Evolutionary conservation across 2,113 vertebrate genomes (phyloP).

Genomic region (Dascyllus trimaculatus): DNA sequence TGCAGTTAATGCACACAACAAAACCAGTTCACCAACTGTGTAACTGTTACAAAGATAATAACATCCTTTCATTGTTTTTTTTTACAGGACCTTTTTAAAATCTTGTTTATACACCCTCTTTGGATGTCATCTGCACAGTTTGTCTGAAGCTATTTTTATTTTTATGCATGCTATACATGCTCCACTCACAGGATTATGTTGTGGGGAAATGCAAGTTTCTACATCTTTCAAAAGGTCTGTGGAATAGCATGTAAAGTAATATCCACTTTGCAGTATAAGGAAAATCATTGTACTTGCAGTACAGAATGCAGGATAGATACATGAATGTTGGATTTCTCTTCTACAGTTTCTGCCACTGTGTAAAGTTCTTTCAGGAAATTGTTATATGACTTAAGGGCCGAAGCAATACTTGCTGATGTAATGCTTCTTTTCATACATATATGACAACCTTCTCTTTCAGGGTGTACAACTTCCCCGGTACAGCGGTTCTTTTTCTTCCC

Average conservation of each 20-base stretch:
- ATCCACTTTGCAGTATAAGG: constrained; percentile 6
- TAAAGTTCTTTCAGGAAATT: not conserved
- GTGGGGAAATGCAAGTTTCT: not conserved
- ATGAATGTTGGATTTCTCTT: not conserved
- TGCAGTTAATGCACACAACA: constrained; percentile 2
- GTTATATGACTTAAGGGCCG: not conserved
- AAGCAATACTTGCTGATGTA: constrained; percentile 19
- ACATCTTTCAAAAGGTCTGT: not conserved
- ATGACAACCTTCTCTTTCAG: constrained; percentile 53
- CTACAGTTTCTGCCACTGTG: not conserved
- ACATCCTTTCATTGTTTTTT: not conserved
- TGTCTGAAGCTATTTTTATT: not conserved
- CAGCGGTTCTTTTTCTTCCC: constrained; percentile 22
- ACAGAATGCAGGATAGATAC: not conserved
- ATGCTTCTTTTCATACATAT: constrained; percentile 21
- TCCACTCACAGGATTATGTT: not conserved
- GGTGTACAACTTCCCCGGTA: not conserved
- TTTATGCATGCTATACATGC: not conserved
- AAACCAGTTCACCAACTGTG: not conserved
- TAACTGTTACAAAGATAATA: not conserved
- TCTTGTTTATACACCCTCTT: not conserved
- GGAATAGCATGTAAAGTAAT: not conserved
- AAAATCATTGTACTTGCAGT: not conserved
- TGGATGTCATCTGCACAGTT: not conserved
- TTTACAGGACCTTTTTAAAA: not conserved